Evolutionary conservation across 2,888 invertebrate genomes (phyloP), one percentile per base, ranked within the genome.

Genomic region (Sthenelais limicola): DNA sequence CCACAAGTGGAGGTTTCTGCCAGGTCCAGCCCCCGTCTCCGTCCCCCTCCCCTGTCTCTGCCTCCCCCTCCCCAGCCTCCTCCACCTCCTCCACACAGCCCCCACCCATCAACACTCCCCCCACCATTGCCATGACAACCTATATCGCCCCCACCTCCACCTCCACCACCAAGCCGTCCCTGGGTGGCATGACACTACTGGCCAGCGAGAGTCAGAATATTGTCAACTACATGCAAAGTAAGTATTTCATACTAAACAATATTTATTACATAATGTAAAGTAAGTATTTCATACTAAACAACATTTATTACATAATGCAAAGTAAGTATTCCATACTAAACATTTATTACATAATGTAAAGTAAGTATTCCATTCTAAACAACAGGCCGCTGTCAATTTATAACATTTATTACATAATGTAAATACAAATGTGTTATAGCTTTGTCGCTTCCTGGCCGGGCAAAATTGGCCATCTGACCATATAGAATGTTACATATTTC

Each of bases 111-210:
- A 62, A 43, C 38, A 9, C 67, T 24, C 48, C 66, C 15, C 35
- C 52, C 15, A 51, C 67, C 35, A 15, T 56, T 15, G 33, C 72
- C 35, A 35, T 71, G 35, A 68, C 62, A 12, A 51, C 70, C 47
- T 73, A 71, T 49, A 18, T 68, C 49, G 30, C 73, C 21, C 35
- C 69, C 48, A 68, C 68, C 32, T 15, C 68, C 54, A 77, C 68
- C 68, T 74, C 77, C 26, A 76, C 79, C 56, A 79, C 79, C 78
- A 78, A 80, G 54, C 72, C 80, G 38, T 78, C 80, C 18, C 43
- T 80, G 26, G 78, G 77, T 12, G 71, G 66, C 12, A 48, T 71
- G 2, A 49, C 71, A 7, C 49, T 62, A 43, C 35, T 62, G 62
- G 38, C 62, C 5, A 43, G 62, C 3, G 62, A 62, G 62, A 43